Base-by-base conservation (phyloP, 2,797 vertebrate species). In the Coilia nasus region DNA sequence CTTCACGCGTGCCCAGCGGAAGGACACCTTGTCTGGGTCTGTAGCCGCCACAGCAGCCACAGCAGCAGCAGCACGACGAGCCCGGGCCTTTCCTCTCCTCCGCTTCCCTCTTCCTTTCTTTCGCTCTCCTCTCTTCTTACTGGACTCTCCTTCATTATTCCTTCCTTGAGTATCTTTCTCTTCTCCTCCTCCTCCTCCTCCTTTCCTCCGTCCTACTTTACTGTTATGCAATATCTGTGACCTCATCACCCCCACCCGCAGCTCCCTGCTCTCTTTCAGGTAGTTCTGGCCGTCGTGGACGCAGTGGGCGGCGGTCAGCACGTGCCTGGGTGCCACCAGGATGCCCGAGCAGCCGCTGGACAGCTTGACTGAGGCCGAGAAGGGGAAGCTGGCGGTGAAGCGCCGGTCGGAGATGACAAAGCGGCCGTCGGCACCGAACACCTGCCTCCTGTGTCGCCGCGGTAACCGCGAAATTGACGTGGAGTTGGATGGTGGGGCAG, bases 241-340 rank as follows among this genome's bases (percentile, higher is more conserved):
- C 90, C 95, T 98, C 88, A 99, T 87, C 88, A 97, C 46, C 1
- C 98, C 98, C 1, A 99, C 97, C 86, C 94, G 93, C 2, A 98
- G 92, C 9, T 87, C 95, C 46, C 89, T 95, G 84, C 93, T 91
- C n/a, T 94, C 93, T 84, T 93, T 94, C 0, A 97, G 88, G 17
- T 98, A 99, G 87, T 95, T 96, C 31, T 83, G 93, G 12, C 98
- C 97, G 0, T 98, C 88, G 1, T 99, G 98, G 80, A 99, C 87
- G n/a, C 98, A 99, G 89, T 96, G 97, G 35, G 98, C 98, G 0
- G 98, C 97, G 0, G 98, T 99, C 7, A 99, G 92, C 21, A 98
- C 97, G 0, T 99, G 98, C 62, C 87, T 96, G 0, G 95, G 95
- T 12, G 97, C 98, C 1, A 99, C 41, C 0, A 98, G 94, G 14